phyloP scores from a whole-genome alignment of 2,113 vertebrate genomes.

The Centropristis striata region DNA sequence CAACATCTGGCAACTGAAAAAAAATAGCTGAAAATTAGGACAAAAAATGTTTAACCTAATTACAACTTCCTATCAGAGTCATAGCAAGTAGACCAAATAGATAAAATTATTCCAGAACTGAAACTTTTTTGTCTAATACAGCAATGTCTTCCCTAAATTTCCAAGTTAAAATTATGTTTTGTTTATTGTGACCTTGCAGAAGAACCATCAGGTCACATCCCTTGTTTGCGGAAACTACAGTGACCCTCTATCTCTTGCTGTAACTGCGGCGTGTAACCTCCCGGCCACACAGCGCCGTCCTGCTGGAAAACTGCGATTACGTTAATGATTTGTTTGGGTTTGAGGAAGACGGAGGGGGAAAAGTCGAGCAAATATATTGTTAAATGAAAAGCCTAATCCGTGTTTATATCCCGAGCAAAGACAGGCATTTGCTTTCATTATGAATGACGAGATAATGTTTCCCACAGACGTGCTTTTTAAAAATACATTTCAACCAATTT shows the following conservation, averaged over 20 bases:
- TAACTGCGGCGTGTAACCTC: slow-evolving; percentile 39
- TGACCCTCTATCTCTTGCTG: slow-evolving; percentile 6
- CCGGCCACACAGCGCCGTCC: slow-evolving; percentile 25
- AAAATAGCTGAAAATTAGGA: too few relatives aligned
- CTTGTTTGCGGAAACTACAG: slow-evolving; percentile 27
- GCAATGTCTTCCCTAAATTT: neutral
- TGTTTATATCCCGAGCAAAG: slow-evolving; percentile 64
- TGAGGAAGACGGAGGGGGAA: slow-evolving; percentile 25
- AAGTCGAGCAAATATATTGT: slow-evolving; percentile 30
- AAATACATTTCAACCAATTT: slow-evolving; percentile 8
- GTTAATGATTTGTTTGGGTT: slow-evolving; percentile 81
- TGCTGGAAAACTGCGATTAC: slow-evolving; percentile 45
- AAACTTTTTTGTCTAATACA: neutral
- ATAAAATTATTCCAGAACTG: neutral
- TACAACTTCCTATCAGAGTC: neutral
- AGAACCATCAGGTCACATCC: slow-evolving; percentile 28
- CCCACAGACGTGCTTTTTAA: slow-evolving; percentile 36
- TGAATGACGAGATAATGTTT: slow-evolving; percentile 58
- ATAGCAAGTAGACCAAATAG: neutral
- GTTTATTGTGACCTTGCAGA: slow-evolving; percentile 19
- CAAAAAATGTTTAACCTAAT: neutral
- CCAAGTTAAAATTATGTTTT: neutral
- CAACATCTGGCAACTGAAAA: too few relatives aligned
- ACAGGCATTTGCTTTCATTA: slow-evolving; percentile 60
- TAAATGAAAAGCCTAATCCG: slow-evolving; percentile 39